Evolutionary conservation across 2,113 vertebrate genomes (phyloP).

Genomic region (Lutjanus erythropterus): DNA sequence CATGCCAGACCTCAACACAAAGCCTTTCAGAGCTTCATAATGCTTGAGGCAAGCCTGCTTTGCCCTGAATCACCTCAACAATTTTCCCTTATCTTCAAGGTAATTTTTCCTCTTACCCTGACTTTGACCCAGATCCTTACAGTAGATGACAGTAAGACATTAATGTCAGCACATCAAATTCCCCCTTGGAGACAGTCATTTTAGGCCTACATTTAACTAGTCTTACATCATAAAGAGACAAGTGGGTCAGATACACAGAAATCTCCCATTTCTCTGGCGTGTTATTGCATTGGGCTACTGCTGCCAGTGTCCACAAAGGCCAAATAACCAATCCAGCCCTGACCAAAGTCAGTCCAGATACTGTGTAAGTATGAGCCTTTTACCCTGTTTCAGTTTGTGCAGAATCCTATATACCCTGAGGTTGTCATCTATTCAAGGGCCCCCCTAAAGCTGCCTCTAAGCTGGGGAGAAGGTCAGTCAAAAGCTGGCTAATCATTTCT

Average conservation of each 20-base stretch:
- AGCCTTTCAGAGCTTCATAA: conserved; percentile 43
- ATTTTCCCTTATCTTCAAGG: conserved; percentile 14
- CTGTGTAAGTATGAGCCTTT: conserved; percentile 6
- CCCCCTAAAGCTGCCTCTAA: conserved; percentile 47
- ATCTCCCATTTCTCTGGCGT: conserved; percentile 8
- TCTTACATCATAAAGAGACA: conserved; percentile 32
- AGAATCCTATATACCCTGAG: conserved; percentile 24
- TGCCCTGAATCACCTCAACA: conserved; percentile 20
- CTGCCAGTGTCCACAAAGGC: conserved; percentile 1
- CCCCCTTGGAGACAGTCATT: conserved; percentile 24
- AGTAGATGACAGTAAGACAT: conserved; percentile 26
- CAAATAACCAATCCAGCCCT: conserved; percentile 8
- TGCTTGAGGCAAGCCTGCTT: conserved; percentile 22
- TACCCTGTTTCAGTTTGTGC: conserved; percentile 4
- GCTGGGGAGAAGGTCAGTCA: conserved; percentile 52
- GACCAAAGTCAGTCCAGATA: conserved; percentile 27
- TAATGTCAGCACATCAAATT: conserved; percentile 20
- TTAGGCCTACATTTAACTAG: conserved; percentile 24
- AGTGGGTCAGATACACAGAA: conserved; percentile 29
- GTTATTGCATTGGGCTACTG: neutral
- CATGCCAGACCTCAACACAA: conserved; percentile 24
- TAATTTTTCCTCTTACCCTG: conserved; percentile 25
- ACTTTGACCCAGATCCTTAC: conserved; percentile 58
- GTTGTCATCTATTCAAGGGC: conserved; percentile 39
- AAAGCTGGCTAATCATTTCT: conserved; percentile 65